Evolutionary conservation across 2,797 vertebrate species (phyloP).

Genomic region (Columba guinea): DNA sequence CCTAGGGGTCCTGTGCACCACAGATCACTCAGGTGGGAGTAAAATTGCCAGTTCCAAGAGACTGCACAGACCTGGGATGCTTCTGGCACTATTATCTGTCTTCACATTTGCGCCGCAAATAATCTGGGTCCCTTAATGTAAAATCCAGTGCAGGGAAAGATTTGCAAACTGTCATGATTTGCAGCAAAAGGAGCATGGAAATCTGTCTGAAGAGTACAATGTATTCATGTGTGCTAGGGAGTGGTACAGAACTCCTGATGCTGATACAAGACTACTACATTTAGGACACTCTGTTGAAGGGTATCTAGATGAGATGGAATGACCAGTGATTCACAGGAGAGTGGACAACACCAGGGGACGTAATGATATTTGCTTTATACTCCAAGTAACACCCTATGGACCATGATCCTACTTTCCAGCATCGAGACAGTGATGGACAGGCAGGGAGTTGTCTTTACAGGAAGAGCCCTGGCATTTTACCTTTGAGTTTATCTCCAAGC

Average conservation of each 20-base stretch:
- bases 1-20: not conserved
- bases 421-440: not conserved
- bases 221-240: not conserved
- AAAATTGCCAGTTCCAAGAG: not conserved
- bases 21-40: not conserved
- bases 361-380: not conserved
- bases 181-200: not conserved
- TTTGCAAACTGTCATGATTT: not conserved
- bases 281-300: not conserved
- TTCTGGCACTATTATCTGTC: not conserved
- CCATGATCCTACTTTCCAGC: not conserved
- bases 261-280: not conserved
- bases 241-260: not conserved
- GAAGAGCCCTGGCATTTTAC: conserved; percentile 71
- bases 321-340: not conserved
- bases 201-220: not conserved
- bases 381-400: not conserved
- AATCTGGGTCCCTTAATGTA: not conserved
- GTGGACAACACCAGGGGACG: not conserved
- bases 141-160: not conserved
- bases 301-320: not conserved
- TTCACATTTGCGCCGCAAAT: not conserved
- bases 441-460: not conserved
- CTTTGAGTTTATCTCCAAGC: conserved; percentile 82
- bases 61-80: not conserved